These are phyloP conservation scores for Bombus difficillimus DNA, from an alignment of 1,140 invertebrate species.

Conservation along the genomic window DNA sequence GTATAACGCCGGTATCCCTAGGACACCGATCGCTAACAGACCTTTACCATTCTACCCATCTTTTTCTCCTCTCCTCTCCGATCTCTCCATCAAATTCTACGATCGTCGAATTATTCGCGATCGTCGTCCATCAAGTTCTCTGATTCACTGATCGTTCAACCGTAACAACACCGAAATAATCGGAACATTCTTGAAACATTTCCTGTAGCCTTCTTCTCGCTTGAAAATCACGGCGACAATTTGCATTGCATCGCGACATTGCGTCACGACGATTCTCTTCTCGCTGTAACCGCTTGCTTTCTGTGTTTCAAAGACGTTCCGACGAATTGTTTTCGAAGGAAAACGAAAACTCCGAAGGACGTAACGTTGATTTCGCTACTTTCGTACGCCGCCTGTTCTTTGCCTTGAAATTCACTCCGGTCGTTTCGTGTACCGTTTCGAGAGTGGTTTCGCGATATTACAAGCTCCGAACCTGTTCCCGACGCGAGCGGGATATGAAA, in stretches of 20 bases:
- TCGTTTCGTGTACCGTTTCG: neutral
- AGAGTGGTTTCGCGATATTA: constrained; percentile 19
- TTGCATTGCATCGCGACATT: too few relatives aligned
- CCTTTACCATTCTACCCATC: neutral
- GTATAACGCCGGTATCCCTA: neutral
- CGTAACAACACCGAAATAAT: too few relatives aligned
- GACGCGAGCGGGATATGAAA: neutral
- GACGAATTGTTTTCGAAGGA: neutral
- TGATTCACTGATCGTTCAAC: neutral
- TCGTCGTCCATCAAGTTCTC: neutral
- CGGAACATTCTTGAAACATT: too few relatives aligned
- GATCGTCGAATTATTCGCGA: neutral
- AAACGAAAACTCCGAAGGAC: neutral
- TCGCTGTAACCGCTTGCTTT: neutral
- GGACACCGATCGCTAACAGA: neutral
- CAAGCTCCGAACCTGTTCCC: constrained; percentile 36
- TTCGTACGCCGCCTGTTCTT: neutral
- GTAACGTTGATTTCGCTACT: too few relatives aligned
- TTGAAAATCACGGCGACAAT: neutral
- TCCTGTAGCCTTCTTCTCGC: neutral
- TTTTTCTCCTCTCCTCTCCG: too few relatives aligned
- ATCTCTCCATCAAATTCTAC: neutral
- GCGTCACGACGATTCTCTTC: neutral
- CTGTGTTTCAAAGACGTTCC: neutral
- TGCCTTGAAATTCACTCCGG: neutral